A percentile compares a stretch with the other conserved stretches of the same genome.
Evolutionary conservation across 2,888 invertebrate genomes (phyloP).

Genomic region (Steinernema scapterisci): DNA sequence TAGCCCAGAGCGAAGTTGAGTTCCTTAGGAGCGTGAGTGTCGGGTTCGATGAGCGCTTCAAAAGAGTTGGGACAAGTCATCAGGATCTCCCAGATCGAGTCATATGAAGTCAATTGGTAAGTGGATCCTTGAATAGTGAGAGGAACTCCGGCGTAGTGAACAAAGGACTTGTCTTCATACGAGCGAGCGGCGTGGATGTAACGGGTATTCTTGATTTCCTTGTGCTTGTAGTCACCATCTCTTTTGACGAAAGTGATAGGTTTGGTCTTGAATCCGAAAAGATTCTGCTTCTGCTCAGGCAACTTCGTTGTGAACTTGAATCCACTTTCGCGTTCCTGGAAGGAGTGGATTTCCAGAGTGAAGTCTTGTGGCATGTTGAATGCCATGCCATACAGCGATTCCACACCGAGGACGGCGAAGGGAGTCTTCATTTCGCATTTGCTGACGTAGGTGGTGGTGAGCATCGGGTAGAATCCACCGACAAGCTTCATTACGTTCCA

Average conservation of each 20-base stretch:
- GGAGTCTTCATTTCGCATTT: constrained; percentile 47
- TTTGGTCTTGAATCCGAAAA: neutral
- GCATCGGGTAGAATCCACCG: neutral
- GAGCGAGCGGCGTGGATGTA: too few species aligned
- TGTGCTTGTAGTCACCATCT: neutral
- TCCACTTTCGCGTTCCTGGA: neutral
- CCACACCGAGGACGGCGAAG: constrained; percentile 54
- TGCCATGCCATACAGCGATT: constrained; percentile 48
- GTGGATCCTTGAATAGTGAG: too few species aligned
- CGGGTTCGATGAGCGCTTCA: neutral
- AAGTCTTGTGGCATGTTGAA: constrained; percentile 52
- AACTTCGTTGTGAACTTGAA: neutral
- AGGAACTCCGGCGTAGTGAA: too few species aligned
- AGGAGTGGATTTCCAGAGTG: neutral
- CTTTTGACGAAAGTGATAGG: neutral
- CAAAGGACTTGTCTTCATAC: too few species aligned
- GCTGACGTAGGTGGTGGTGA: neutral
- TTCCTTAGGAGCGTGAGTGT: neutral
- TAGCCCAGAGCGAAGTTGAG: neutral
- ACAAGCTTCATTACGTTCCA: neutral
- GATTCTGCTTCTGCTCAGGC: neutral
- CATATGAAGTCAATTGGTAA: too few species aligned
- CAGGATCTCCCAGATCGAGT: neutral
- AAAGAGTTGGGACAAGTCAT: neutral
- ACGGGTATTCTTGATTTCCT: neutral